A percentile compares a stretch with the other conserved stretches of the same genome.
These are phyloP conservation scores for Odontocerum albicorne DNA, from an alignment of 2,888 invertebrate species.

Conservation along the genomic window DNA sequence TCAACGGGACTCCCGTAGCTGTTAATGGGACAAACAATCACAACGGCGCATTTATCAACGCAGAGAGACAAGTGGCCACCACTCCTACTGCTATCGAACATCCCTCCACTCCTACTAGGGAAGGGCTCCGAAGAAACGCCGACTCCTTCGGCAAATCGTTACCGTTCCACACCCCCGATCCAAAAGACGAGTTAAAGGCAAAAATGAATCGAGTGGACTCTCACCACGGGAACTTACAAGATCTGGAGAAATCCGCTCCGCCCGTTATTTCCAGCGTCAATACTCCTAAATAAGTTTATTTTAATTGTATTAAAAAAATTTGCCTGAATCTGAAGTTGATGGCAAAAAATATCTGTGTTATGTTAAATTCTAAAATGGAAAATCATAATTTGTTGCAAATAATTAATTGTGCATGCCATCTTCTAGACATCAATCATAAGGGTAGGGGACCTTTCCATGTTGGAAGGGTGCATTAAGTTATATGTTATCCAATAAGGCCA, in stretches of 20 bases:
- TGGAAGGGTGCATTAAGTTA: no score
- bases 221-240: constrained; percentile 51
- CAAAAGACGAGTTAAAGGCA: constrained; percentile 49
- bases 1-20: constrained; percentile 47
- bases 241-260: constrained; percentile 39
- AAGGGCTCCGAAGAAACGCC: constrained; percentile 27
- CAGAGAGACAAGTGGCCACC: constrained; percentile 41
- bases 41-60: constrained; percentile 42
- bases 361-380: no score
- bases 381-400: no score
- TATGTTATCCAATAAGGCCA: no score
- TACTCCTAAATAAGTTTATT: constrained; percentile 1
- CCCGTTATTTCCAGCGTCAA: constrained; percentile 4
- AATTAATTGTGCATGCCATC: no score
- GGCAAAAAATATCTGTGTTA: no score
- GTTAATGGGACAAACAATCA: constrained; percentile 21
- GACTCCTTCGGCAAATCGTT: constrained; percentile 40
- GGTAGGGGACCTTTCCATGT: background rate
- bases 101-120: constrained; percentile 41
- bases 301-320: background rate
- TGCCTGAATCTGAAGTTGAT: no score
- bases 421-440: no score
- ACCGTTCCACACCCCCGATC: constrained; percentile 39
- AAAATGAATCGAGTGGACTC: constrained; percentile 57
- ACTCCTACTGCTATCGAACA: constrained; percentile 17